Conservation (phyloP, 37 sponge, comb jelly and placozoan genomes). For the Trichoplax adhaerens region DNA sequence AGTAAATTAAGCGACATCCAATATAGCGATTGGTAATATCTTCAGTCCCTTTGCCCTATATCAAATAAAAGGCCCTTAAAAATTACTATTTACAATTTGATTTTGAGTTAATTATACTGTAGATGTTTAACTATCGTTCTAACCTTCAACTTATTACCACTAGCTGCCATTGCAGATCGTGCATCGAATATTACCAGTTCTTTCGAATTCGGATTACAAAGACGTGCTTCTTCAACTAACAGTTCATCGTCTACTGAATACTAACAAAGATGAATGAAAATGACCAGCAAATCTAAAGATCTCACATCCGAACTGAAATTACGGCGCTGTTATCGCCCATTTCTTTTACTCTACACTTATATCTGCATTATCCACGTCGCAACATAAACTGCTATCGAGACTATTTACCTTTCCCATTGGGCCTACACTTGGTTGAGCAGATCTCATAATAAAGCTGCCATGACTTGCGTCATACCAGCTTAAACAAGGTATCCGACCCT, state of each 20-base stretch:
- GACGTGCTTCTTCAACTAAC: constrained; percentile 36
- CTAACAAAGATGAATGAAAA: constrained; percentile 3
- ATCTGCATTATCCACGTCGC: too few species aligned
- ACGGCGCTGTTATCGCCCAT: too few species aligned
- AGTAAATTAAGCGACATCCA: constrained; percentile 41
- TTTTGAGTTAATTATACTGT: too few species aligned
- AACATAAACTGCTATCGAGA: too few species aligned
- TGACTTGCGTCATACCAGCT: constrained; percentile 57
- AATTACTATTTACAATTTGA: too few species aligned
- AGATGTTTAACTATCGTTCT: not conserved
- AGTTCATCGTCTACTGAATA: constrained; percentile 53
- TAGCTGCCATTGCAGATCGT: constrained; percentile 71
- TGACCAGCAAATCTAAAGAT: too few species aligned
- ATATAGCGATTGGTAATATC: constrained; percentile 39
- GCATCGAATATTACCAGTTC: constrained; percentile 48
- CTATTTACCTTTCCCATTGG: constrained; percentile 36
- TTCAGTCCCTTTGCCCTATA: constrained; percentile 90
- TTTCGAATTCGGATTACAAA: constrained; percentile 18
- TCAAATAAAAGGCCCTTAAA: not conserved
- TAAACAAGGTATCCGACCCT: constrained; percentile 66
- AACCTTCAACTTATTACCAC: constrained; percentile 84
- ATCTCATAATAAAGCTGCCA: constrained; percentile 46
- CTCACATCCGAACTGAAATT: too few species aligned
- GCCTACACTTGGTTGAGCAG: constrained; percentile 87
- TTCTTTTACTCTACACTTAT: too few species aligned